These are phyloP conservation scores for Onthophagus sagittarius DNA, from an alignment of 2,888 invertebrate genomes.

Conservation along the genomic window DNA sequence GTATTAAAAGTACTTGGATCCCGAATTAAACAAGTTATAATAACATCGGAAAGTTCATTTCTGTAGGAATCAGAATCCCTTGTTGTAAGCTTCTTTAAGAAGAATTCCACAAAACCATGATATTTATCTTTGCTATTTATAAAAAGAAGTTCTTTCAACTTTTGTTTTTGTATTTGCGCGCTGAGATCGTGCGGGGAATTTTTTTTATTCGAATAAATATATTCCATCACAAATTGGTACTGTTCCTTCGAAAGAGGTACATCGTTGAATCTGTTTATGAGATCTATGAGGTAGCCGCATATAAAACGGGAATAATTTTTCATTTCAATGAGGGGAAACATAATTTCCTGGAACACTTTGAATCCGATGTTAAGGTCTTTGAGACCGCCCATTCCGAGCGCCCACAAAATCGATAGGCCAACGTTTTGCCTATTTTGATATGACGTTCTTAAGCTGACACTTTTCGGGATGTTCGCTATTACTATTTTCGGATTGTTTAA, in stretches of 20 bases:
- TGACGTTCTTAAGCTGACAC: constrained; percentile 62
- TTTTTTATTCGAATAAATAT: constrained; percentile 56
- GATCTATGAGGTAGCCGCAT: constrained; percentile 57
- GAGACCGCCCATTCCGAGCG: constrained; percentile 68
- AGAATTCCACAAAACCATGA: constrained; percentile 57
- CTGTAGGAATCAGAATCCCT: constrained; percentile 51
- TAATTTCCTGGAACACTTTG: constrained; percentile 72
- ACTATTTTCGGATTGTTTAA: constrained; percentile 63
- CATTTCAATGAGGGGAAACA: constrained; percentile 67
- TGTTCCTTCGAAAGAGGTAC: constrained; percentile 48
- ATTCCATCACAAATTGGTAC: constrained; percentile 59
- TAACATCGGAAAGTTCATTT: constrained; percentile 57
- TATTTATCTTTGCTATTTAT: constrained; percentile 44
- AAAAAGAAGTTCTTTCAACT: constrained; percentile 37
- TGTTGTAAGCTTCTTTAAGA: constrained; percentile 60
- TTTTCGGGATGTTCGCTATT: constrained; percentile 58
- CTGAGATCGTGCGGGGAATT: constrained; percentile 55
- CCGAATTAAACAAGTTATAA: constrained; percentile 58
- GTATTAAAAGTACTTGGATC: constrained; percentile 63
- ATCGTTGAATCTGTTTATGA: constrained; percentile 38
- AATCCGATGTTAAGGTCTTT: constrained; percentile 63
- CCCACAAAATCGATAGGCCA: constrained; percentile 71
- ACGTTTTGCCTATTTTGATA: constrained; percentile 74
- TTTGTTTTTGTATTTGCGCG: constrained; percentile 51
- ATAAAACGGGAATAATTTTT: constrained; percentile 67